Base-by-base conservation (phyloP, 2,888 invertebrate species). In the Therioaphis trifolii region DNA sequence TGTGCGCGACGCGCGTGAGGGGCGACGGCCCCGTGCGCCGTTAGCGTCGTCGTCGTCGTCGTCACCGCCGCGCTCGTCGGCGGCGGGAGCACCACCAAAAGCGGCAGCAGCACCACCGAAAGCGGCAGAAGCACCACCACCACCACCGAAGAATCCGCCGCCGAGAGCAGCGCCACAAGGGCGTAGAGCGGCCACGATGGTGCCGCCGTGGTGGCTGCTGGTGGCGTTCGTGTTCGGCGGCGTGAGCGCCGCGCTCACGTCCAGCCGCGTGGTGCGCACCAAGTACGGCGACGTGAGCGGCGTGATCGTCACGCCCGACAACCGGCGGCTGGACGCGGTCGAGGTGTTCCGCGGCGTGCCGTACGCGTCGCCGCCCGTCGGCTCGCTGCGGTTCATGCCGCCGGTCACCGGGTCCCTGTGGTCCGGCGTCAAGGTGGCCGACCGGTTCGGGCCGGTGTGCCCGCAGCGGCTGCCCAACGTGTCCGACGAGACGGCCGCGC, bases 301-400 rank as follows among this genome's bases (percentile, higher is more conserved):
- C 76, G 93, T 95, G 87, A 95, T 96, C 87, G 93, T 95, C 84
- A 94, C 94, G 85, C 92, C 95, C 86, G 95, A 95, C 87, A 92
- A 93, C 35, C 92, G 95, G 86, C 94, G 93, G 88, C 89, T 96
- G 87, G 95, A 95, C 89, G 94, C 95, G 84, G 97, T 98, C 27
- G 97, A 97, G 89, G 95, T 96, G 86, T 98, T 96, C 89, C 92
- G 95, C 76, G 98, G 98, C 11, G 94, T 98, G 85, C 97, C 97
- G 7, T 98, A 98, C 89, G 98, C 97, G 40, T 96, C 96, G 72
- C 95, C 98, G 29, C 97, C 97, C 49, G 90, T 94, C 66, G 96
- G 96, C 9, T 93, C 94, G 84, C 90, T 98, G 85, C 92, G 98
- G 85, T 98, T 98, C 89, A 97, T 98, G 96, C 97, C 97, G 15